Evolutionary conservation across 2,113 vertebrate genomes (phyloP).

Genomic region (Dunckerocampus dactyliophorus): DNA sequence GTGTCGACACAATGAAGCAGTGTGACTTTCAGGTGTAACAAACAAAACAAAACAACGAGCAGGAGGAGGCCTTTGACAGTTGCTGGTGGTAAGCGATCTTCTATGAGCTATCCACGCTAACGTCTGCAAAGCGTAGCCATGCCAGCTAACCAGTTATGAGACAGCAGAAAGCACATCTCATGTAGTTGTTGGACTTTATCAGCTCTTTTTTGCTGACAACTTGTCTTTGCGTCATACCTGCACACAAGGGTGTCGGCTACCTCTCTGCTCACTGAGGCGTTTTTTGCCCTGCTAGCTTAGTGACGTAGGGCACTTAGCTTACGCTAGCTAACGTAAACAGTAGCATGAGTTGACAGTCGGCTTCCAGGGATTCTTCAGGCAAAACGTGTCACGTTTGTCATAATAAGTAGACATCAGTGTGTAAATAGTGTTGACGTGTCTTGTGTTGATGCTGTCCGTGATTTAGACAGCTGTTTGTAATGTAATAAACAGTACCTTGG

Average conservation of each 20-base stretch:
- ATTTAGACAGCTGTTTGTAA: constrained; percentile 3
- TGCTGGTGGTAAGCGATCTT: constrained; percentile 43
- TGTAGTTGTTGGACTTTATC: neutral
- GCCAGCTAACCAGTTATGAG: constrained; percentile 37
- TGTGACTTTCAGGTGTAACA: constrained; percentile 6
- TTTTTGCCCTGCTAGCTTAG: constrained; percentile 18
- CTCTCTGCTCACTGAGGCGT: constrained; percentile 3
- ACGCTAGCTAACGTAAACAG: constrained; percentile 44
- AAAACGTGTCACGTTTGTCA: neutral
- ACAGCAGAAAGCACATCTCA: constrained; percentile 27
- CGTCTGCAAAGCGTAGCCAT: constrained; percentile 31
- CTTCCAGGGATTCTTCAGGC: neutral
- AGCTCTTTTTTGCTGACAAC: neutral
- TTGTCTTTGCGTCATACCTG: constrained; percentile 2
- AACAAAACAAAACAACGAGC: constrained; percentile 16
- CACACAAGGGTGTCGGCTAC: neutral
- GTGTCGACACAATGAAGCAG: constrained; percentile 18
- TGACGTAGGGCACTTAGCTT: constrained; percentile 39
- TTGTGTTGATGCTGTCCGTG: constrained; percentile 13
- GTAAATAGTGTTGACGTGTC: neutral
- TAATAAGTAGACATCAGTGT: neutral
- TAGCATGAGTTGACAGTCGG: constrained; percentile 1
- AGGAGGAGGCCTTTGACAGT: constrained; percentile 53
- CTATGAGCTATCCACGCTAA: constrained; percentile 26
- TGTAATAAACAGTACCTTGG: neutral